Base-by-base conservation (phyloP, 2,113 vertebrate genomes). In the Climacteris rufus region DNA sequence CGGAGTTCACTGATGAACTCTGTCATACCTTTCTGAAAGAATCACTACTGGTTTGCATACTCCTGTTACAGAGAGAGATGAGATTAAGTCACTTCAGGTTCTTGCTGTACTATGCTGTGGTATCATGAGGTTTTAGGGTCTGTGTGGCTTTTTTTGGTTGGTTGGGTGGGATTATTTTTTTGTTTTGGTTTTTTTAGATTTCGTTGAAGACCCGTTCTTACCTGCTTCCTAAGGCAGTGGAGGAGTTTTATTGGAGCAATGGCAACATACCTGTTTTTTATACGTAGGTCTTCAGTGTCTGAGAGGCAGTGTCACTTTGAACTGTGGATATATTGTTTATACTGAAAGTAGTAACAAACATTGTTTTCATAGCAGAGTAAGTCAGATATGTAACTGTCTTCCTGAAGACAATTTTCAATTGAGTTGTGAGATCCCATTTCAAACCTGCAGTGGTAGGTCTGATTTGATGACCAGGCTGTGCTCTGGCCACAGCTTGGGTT, bases 1-100 rank as follows among this genome's bases (percentile, higher is more conserved):
- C 0, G 0, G 44, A 45, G 25, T 64, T 90, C 3, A 5, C 19
- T 53, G 33, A 19, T 2, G 2, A n/a, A 8, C 33, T 79, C 37
- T 0, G 2, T 66, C 33, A 5, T 76, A 6, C 16, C 28, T 37
- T 5, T 85, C 52, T 6, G 24, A 63, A 59, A 65, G 50, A 82
- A 61, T n/a, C 14, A 19, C 37, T 87, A 16, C 52, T 71, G 24
- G 27, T 57, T 83, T 79, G n/a, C 33, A 3, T 42, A 3, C 28
- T 44, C 63, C 30, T 66, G 23, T 47, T 89, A 10, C 47, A 59
- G 79, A 68, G 42, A 39, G 23, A 59, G 47, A 40, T 31, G 23
- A 45, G 52, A 39, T 74, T 42, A 47, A 74, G 44, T 33, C 15
- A 18, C 28, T 57, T 87, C 6, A n/a, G 33, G 15, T 33, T 77